These are phyloP conservation scores for Eupithecia centaureata DNA, from an alignment of 2,888 invertebrate genomes.

Conservation along the genomic window DNA sequence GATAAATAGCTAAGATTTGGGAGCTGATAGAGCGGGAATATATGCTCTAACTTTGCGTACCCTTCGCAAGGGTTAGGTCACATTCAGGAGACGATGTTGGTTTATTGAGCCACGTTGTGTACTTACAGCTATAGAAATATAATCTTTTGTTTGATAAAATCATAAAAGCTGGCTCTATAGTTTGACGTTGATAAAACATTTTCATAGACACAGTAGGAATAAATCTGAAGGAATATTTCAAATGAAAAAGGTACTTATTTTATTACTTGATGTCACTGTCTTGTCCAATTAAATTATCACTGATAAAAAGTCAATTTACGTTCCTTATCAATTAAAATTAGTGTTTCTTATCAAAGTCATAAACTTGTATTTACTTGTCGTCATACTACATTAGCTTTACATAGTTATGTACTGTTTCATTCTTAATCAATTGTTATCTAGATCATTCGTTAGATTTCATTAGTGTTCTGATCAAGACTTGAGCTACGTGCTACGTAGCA, in stretches of 20 bases:
- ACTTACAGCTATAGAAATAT: background rate
- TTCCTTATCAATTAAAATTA: constrained; percentile 2
- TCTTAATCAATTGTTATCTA: too few relatives aligned
- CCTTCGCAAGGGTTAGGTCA: background rate
- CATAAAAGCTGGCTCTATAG: background rate
- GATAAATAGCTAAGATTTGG: background rate
- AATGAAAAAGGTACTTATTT: background rate
- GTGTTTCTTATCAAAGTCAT: constrained; percentile 10
- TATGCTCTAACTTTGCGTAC: background rate
- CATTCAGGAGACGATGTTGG: background rate
- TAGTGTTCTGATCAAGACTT: too few relatives aligned
- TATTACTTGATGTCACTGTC: background rate
- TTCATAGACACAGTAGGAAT: background rate
- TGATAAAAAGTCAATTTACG: background rate
- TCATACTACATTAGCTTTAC: background rate
- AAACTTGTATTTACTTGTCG: background rate
- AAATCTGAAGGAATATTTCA: background rate
- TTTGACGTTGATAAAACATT: background rate
- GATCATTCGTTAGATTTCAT: too few relatives aligned
- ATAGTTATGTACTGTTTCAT: background rate
- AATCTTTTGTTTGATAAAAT: background rate
- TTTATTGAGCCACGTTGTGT: background rate
- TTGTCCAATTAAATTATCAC: background rate
- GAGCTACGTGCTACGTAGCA: too few relatives aligned
- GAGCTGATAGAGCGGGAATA: background rate